These are phyloP conservation scores for Crambe crambe DNA, from an alignment of 37 sponge, comb jelly and placozoan genomes.

Conservation along the genomic window DNA sequence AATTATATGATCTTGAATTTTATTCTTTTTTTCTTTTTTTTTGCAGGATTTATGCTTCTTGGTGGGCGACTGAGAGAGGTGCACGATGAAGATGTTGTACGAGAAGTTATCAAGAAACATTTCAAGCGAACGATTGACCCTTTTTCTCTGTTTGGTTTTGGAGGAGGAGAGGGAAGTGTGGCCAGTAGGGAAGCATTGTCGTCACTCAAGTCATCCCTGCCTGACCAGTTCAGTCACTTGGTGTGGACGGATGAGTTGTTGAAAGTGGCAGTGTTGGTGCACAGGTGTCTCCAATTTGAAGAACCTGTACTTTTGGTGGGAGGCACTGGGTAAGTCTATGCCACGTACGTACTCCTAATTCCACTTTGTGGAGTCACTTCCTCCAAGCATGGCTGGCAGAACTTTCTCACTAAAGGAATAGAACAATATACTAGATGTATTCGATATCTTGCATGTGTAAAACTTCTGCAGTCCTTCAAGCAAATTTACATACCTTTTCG, in stretches of 20 bases:
- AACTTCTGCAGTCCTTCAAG: too few species aligned
- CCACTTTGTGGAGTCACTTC: neutral
- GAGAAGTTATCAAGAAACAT: constrained; percentile 75
- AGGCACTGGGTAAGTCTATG: constrained; percentile 89
- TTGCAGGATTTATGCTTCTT: constrained; percentile 87
- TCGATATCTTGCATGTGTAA: too few species aligned
- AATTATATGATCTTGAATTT: too few species aligned
- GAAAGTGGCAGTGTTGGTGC: constrained; percentile 75
- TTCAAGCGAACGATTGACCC: constrained; percentile 76
- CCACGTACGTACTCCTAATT: too few species aligned
- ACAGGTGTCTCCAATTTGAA: constrained; percentile 83
- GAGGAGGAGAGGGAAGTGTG: constrained; percentile 42
- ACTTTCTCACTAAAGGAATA: neutral
- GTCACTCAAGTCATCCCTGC: constrained; percentile 2
- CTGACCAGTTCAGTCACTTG: constrained; percentile 52
- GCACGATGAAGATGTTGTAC: constrained; percentile 69
- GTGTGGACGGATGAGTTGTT: constrained; percentile 82
- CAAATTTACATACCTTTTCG: too few species aligned
- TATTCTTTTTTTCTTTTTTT: neutral
- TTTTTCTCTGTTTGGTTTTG: constrained; percentile 53
- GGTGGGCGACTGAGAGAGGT: constrained; percentile 78
- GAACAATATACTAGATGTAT: neutral
- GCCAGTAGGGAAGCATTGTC: constrained; percentile 29
- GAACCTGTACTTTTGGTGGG: constrained; percentile 96
- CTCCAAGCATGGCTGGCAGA: too few species aligned